These are phyloP conservation scores for Labeo rohita DNA, from an alignment of 2,113 vertebrate genomes.

Conservation along the genomic window DNA sequence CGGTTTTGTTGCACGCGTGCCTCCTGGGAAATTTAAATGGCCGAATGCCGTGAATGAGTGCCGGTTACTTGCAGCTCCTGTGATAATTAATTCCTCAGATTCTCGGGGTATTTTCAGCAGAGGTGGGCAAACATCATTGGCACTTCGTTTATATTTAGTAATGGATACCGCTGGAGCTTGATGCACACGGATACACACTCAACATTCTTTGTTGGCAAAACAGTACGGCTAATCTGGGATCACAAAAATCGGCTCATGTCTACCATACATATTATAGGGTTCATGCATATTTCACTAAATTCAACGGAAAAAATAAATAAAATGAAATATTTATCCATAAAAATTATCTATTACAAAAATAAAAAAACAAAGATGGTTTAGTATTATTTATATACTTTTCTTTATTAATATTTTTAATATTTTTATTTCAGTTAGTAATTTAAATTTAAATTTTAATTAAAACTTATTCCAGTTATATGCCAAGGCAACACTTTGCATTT, in stretches of 20 bases:
- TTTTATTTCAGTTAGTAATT: not conserved
- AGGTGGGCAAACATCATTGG: slow-evolving; percentile 29
- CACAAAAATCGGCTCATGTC: slow-evolving; percentile 45
- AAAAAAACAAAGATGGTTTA: not conserved
- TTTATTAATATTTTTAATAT: not conserved
- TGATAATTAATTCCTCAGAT: slow-evolving; percentile 53
- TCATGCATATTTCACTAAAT: not conserved
- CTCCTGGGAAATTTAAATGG: slow-evolving; percentile 30
- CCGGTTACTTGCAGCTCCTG: slow-evolving; percentile 25
- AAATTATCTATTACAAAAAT: not conserved
- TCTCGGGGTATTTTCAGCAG: slow-evolving; percentile 25
- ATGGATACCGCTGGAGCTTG: slow-evolving; percentile 23
- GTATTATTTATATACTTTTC: not conserved
- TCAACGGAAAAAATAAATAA: not conserved
- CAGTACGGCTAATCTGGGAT: slow-evolving; percentile 51
- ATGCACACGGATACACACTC: not conserved
- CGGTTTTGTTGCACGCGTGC: slow-evolving; percentile 5
- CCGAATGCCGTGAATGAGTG: slow-evolving; percentile 24
- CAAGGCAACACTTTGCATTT: not conserved
- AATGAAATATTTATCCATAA: not conserved
- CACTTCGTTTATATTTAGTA: slow-evolving; percentile 52
- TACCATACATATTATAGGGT: slow-evolving; percentile 17
- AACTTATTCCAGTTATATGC: not conserved
- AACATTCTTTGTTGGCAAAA: slow-evolving; percentile 47
- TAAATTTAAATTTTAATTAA: not conserved